phyloP scores from a whole-genome alignment of 1,140 invertebrate species.

The Lepidurus arcticus region DNA sequence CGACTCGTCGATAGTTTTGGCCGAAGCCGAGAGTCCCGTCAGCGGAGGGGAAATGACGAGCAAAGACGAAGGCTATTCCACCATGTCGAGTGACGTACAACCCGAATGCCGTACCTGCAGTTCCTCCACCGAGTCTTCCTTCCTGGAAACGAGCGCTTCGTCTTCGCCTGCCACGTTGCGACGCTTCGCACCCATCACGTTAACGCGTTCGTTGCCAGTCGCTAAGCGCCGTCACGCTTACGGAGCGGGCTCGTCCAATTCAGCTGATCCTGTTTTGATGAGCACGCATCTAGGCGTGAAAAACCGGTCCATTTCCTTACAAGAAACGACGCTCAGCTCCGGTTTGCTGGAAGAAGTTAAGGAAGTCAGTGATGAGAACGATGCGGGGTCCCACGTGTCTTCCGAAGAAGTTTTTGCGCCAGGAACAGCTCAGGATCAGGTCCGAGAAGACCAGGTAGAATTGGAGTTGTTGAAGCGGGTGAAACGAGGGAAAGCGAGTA shows the following conservation, averaged over 20 bases:
- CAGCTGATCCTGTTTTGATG: slow-evolving; percentile 10
- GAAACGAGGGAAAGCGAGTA: slow-evolving; percentile 13
- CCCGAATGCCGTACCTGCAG: slow-evolving; percentile 48
- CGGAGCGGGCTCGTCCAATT: neutral
- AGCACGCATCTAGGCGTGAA: slow-evolving; percentile 6
- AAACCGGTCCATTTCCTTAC: slow-evolving; percentile 35
- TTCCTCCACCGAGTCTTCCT: slow-evolving; percentile 32
- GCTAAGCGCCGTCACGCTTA: slow-evolving; percentile 19
- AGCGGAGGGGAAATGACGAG: slow-evolving; percentile 43
- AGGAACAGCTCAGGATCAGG: too few relatives aligned
- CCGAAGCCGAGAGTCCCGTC: slow-evolving; percentile 52
- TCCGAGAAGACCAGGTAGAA: neutral
- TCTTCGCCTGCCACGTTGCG: slow-evolving; percentile 33
- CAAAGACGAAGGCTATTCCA: slow-evolving; percentile 79
- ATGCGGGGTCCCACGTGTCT: neutral
- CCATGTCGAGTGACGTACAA: slow-evolving; percentile 81
- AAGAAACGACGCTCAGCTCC: slow-evolving; percentile 32
- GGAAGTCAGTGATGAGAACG: slow-evolving; percentile 46
- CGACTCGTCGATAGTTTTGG: slow-evolving; percentile 55
- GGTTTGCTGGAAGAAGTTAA: slow-evolving; percentile 60
- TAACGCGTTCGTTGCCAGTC: slow-evolving; percentile 30
- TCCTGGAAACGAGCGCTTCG: slow-evolving; percentile 28
- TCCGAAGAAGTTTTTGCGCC: neutral
- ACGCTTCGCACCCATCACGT: slow-evolving; percentile 26
- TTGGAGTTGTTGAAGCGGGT: neutral